A percentile compares a stretch with the other conserved stretches of the same genome.
Evolutionary conservation across 2,888 invertebrate genomes (phyloP).

Genomic region (Parnassius orleans): DNA sequence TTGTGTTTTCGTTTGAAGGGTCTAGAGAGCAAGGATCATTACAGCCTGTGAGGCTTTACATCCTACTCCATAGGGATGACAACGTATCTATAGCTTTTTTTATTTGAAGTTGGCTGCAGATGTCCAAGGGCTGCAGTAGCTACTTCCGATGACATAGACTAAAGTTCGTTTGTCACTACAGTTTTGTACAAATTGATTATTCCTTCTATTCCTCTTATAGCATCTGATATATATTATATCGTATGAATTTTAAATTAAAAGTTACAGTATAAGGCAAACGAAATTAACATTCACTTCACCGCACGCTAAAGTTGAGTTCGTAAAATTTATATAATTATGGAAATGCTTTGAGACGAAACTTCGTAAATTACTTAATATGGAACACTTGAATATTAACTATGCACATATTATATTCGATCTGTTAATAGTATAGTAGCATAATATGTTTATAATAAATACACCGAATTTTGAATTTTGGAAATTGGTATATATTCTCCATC

Average conservation of each 20-base stretch:
- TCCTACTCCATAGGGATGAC: neutral
- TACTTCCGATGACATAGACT: no score
- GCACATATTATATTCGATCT: neutral
- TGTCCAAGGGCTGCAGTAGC: no score
- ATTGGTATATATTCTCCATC: no score
- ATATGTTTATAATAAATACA: neutral
- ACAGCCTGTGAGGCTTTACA: neutral
- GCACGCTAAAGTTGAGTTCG: neutral
- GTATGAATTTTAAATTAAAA: constrained; percentile 2
- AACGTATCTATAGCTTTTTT: no score
- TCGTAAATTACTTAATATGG: neutral
- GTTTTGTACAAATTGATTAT: neutral
- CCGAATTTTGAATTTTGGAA: no score
- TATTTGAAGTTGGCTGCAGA: no score
- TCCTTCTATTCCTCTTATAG: neutral
- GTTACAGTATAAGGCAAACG: no score
- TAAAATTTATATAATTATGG: neutral
- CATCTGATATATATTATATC: neutral
- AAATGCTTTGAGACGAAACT: neutral
- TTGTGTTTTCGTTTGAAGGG: no score
- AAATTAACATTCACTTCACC: no score
- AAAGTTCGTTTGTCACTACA: no score
- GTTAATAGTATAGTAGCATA: neutral
- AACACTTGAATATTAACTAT: neutral
- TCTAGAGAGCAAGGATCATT: neutral